phyloP scores from a whole-genome alignment of 2,888 invertebrate genomes.

The Cantharis lateralis region DNA sequence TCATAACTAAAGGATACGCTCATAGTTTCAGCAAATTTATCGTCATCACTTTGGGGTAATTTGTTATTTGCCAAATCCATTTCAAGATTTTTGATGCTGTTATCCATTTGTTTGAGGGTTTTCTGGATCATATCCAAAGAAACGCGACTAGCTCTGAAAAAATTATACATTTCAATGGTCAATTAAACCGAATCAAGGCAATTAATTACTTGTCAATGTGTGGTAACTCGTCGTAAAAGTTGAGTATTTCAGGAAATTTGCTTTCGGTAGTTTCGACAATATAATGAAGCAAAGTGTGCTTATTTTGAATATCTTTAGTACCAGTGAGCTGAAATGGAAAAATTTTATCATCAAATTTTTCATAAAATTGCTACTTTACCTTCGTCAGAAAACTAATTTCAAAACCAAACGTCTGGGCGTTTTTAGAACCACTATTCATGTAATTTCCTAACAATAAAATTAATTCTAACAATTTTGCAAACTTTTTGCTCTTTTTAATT shows the following conservation, averaged over 20 bases:
- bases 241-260: slow-evolving; percentile 84
- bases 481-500: slow-evolving; percentile 85
- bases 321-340: slow-evolving; percentile 68
- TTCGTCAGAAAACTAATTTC: slow-evolving; percentile 96
- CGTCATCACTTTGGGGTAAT: slow-evolving; percentile 78
- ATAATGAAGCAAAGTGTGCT: slow-evolving; percentile 90
- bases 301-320: slow-evolving; percentile 93
- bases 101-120: slow-evolving; percentile 82
- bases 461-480: slow-evolving; percentile 87
- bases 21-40: slow-evolving; percentile 87
- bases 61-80: slow-evolving; percentile 87
- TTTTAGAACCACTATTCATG: slow-evolving; percentile 94
- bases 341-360: slow-evolving; percentile 12
- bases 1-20: slow-evolving; percentile 64
- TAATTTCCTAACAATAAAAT: slow-evolving; percentile 92
- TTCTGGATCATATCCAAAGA: slow-evolving; percentile 83
- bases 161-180: neutral
- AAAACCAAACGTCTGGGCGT: slow-evolving; percentile 93
- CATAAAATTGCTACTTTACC: slow-evolving; percentile 57
- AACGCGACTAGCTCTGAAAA: slow-evolving; percentile 77
- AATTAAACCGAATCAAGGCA: neutral
- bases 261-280: slow-evolving; percentile 85
- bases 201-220: slow-evolving; percentile 76
- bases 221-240: slow-evolving; percentile 83
- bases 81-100: slow-evolving; percentile 84